Base-by-base conservation (phyloP, 2,797 vertebrate species). In the Mus spretus region DNA sequence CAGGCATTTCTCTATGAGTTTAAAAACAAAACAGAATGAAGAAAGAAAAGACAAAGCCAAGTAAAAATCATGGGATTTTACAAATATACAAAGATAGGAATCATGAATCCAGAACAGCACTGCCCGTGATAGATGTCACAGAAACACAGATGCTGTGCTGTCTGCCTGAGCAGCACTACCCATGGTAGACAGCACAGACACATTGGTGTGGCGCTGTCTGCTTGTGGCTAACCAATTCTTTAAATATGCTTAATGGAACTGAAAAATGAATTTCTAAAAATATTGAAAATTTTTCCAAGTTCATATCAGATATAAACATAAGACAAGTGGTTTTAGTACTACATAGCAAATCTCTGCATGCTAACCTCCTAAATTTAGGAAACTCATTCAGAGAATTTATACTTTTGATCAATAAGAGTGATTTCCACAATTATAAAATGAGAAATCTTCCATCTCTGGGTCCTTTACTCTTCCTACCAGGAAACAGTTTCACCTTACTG, bases 1-100 rank as follows among this genome's bases (percentile, higher is more conserved):
- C 26, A 79, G 28, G 14, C 75, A 4, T 87, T 44, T 13, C 86
- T 74, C 10, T 85, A 22, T 92, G 47, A 91, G 72, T 94, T 95
- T 90, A 78, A 90, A 74, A 84, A 63, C 13, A 82, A 61, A 2
- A 81, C 6, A 72, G 37, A 10, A 57, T 22, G 22, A 81, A 59
- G 22, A 19, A 80, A 78, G 24, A 67, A 0, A 92, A 65, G 22
- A 13, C 74, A 90, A 75, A 65, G 67, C 26, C 2, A 90, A 91
- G 61, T 93, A 78, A 50, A 57, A 89, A 72, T 17, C 63, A 2
- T 2, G 28, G 11, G 3, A 31, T 44, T 70, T 72, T 87, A 11
- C 37, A 61, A 97, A 53, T 77, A 37, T 20, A 26, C 17, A 88
- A 84, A 87, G 4, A 61, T 77, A 28, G 15, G 17, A 17, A 75